Evolutionary conservation across 2,797 vertebrate species (phyloP).

Genomic region (Sciurus carolinensis): DNA sequence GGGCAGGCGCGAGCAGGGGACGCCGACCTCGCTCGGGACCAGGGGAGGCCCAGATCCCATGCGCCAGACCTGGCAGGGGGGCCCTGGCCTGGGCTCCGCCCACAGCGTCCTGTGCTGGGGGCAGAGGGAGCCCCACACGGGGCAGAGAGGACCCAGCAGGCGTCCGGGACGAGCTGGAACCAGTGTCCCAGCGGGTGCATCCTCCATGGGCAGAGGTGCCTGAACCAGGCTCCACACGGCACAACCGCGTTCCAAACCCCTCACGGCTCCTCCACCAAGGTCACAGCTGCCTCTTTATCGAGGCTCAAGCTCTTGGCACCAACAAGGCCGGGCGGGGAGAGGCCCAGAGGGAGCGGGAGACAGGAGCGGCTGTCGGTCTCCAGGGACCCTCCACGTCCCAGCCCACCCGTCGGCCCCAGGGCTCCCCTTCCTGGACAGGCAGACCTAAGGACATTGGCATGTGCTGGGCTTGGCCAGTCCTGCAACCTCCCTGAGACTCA

Average conservation of each 20-base stretch:
- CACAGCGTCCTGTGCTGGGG: neutral
- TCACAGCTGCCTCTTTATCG: neutral
- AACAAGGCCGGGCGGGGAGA: neutral
- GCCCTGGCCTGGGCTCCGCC: neutral
- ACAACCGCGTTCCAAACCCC: neutral
- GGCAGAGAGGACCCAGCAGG: neutral
- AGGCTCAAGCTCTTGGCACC: neutral
- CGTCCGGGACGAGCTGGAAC: neutral
- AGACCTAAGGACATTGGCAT: too few relatives aligned
- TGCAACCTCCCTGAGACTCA: neutral
- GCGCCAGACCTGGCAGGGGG: neutral
- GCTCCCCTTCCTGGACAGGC: neutral
- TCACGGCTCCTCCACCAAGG: neutral
- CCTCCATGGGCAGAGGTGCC: too few relatives aligned
- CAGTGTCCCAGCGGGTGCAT: neutral
- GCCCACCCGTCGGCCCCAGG: neutral
- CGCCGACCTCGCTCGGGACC: fast-evolving
- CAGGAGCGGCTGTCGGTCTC: neutral
- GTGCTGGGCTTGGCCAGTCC: too few relatives aligned
- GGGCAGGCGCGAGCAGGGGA: fast-evolving
- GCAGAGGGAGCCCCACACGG: neutral
- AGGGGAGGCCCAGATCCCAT: fast-evolving
- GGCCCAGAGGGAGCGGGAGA: too few relatives aligned
- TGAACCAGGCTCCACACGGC: too few relatives aligned
- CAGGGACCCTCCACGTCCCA: neutral